A percentile compares a stretch with the other conserved stretches of the same genome.
Conservation (phyloP, 2,797 vertebrate species). For the Anguilla megastoma region DNA sequence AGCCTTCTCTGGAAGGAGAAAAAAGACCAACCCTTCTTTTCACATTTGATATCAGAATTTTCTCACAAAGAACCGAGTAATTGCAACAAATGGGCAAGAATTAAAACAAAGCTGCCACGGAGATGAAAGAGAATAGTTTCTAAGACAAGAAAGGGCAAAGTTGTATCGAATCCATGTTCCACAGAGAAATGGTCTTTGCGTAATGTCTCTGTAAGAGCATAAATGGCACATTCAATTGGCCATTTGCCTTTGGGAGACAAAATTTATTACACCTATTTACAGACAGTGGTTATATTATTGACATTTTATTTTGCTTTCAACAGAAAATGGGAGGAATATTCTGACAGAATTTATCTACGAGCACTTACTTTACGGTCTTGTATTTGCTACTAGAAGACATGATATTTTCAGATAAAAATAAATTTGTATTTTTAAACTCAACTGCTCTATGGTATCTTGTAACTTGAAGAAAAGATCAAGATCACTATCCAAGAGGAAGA, state of each 20-base stretch:
- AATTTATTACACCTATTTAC: neutral
- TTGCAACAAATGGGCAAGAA: neutral
- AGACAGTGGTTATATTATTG: slow-evolving; percentile 5
- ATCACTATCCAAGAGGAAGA: slow-evolving; percentile 29
- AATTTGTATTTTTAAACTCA: neutral
- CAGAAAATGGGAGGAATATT: neutral
- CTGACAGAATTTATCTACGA: neutral
- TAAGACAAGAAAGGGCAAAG: neutral
- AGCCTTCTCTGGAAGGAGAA: neutral
- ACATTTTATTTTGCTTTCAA: slow-evolving; percentile 2
- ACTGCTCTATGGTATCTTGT: neutral
- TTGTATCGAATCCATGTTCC: neutral
- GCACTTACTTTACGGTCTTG: neutral
- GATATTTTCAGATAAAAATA: neutral
- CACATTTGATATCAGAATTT: neutral
- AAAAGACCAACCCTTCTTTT: neutral
- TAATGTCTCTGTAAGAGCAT: slow-evolving; percentile 6
- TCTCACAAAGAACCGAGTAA: neutral
- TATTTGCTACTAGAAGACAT: neutral
- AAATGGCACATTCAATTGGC: neutral
- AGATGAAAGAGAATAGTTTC: neutral
- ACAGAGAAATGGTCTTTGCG: neutral
- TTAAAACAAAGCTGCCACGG: neutral
- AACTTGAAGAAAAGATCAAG: slow-evolving; percentile 18
- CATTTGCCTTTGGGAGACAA: slow-evolving; percentile 19